phyloP scores from a whole-genome alignment of 1,140 invertebrate species.

The Drosophila trapezifrons region DNA sequence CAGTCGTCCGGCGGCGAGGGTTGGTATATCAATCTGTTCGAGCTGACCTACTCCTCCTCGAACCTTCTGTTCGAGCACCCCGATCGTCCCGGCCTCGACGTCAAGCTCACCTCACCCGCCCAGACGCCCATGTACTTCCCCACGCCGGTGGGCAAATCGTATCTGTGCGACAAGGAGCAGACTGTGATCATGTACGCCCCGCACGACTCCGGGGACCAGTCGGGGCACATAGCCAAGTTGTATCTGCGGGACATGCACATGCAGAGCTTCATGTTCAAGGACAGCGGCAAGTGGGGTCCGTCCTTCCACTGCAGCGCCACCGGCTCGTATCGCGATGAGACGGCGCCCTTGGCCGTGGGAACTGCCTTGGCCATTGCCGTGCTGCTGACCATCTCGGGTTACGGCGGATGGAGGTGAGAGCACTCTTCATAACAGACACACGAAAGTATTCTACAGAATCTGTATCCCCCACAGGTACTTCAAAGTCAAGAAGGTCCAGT shows the following conservation, averaged over 20 bases:
- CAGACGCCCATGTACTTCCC: conserved; percentile 89
- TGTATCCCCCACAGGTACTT: conserved; percentile 88
- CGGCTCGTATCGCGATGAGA: conserved; percentile 88
- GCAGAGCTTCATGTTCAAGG: conserved; percentile 87
- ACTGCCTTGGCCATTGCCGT: conserved; percentile 93
- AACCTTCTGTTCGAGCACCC: conserved; percentile 86
- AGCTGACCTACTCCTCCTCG: conserved; percentile 87
- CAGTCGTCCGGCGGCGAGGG: conserved; percentile 90
- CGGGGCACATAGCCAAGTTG: conserved; percentile 85
- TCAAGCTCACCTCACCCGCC: conserved; percentile 86
- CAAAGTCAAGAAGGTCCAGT: conserved; percentile 95
- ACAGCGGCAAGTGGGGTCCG: conserved; percentile 86
- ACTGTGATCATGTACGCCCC: conserved; percentile 80
- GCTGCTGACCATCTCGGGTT: conserved; percentile 91
- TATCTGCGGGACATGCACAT: conserved; percentile 86
- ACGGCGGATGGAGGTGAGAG: conserved; percentile 87
- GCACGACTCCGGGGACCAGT: conserved; percentile 77
- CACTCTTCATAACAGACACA: too few species aligned
- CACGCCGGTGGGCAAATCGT: conserved; percentile 94
- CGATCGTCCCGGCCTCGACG: conserved; percentile 84
- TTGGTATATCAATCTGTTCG: conserved; percentile 92
- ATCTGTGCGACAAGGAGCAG: conserved; percentile 88
- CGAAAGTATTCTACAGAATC: neutral
- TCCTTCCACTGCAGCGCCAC: conserved; percentile 86
- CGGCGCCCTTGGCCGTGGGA: conserved; percentile 93